Conservation (phyloP, 2,797 vertebrate genomes). For the Rhinoraja longicauda region DNA sequence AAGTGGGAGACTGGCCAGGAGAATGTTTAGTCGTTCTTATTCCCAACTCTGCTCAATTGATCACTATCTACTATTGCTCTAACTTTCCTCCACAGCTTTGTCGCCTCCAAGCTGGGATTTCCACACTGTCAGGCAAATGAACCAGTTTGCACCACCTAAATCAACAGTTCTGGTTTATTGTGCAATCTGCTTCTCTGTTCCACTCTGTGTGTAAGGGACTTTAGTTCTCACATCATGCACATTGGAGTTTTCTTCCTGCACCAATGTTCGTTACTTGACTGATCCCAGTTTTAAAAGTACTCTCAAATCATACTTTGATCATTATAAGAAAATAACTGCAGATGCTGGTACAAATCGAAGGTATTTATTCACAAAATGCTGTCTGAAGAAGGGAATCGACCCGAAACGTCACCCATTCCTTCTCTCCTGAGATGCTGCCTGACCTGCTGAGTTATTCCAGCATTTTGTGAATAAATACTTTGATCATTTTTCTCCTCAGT, state of each 20-base stretch:
- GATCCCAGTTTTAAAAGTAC: not conserved
- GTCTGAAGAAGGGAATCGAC: too few species aligned
- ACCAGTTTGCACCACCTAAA: not conserved
- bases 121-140: not conserved
- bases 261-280: not conserved
- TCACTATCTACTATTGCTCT: not conserved
- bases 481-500: not conserved
- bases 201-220: not conserved
- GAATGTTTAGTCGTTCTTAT: not conserved
- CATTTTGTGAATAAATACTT: too few species aligned
- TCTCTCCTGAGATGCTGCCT: too few species aligned
- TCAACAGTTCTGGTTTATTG: not conserved
- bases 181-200: not conserved
- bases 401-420: too few species aligned
- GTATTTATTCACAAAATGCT: too few species aligned
- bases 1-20: too few species aligned
- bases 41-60: not conserved
- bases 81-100: not conserved
- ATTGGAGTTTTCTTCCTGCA: not conserved
- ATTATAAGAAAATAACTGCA: too few species aligned
- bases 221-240: not conserved
- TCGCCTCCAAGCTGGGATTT: not conserved
- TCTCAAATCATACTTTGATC: not conserved
- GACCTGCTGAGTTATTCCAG: too few species aligned
- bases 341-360: too few species aligned